Evolutionary conservation across 2,888 invertebrate species (phyloP).

Genomic region (Plagodis pulveraria): DNA sequence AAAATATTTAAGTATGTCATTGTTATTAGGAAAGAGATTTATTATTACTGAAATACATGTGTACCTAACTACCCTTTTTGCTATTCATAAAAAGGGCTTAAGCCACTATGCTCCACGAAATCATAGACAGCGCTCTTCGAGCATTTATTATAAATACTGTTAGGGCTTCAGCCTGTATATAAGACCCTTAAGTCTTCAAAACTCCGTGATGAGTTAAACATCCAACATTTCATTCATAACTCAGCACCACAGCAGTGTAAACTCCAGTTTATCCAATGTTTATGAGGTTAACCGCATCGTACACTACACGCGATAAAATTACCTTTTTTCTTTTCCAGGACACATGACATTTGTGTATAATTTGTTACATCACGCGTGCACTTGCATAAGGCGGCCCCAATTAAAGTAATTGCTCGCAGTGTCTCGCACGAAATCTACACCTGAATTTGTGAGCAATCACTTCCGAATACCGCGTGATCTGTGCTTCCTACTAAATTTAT

Average conservation of each 20-base stretch:
- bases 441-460: slow-evolving; percentile 54
- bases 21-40: too few relatives aligned
- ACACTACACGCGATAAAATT: slow-evolving; percentile 38
- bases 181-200: slow-evolving; percentile 28
- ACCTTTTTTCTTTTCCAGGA: slow-evolving; percentile 45
- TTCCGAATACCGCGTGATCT: slow-evolving; percentile 40
- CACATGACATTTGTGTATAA: slow-evolving; percentile 51
- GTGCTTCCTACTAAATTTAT: slow-evolving; percentile 49
- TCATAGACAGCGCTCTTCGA: too few relatives aligned
- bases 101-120: too few relatives aligned
- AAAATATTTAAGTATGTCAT: too few relatives aligned
- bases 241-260: slow-evolving; percentile 28
- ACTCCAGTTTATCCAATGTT: slow-evolving; percentile 35
- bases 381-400: slow-evolving; percentile 49
- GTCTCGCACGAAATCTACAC: slow-evolving; percentile 49
- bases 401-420: slow-evolving; percentile 32
- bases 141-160: too few relatives aligned
- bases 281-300: slow-evolving; percentile 26
- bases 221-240: slow-evolving; percentile 24
- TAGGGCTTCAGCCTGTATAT: too few relatives aligned
- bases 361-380: slow-evolving; percentile 45
- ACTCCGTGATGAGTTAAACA: slow-evolving; percentile 24
- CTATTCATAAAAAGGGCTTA: too few relatives aligned
- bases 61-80: too few relatives aligned
- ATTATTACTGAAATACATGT: too few relatives aligned